Conservation (phyloP, 2,113 vertebrate species). For the Ictalurus furcatus region DNA sequence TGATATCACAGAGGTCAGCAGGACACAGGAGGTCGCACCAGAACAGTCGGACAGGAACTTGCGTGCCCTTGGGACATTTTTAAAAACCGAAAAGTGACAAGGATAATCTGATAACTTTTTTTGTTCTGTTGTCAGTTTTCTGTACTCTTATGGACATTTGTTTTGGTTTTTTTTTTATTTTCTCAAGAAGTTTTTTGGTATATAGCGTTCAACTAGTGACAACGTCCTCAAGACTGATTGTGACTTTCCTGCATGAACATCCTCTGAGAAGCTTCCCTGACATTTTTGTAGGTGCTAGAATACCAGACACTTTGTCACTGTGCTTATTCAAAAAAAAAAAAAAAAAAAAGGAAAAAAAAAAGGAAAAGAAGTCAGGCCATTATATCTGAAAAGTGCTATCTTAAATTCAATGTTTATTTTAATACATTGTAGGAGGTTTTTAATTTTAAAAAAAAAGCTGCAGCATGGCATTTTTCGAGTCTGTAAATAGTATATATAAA, state of each 20-base stretch:
- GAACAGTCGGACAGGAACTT: conserved; percentile 73
- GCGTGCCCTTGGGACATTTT: conserved; percentile 71
- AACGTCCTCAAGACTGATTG: conserved; percentile 80
- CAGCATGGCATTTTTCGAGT: conserved; percentile 96
- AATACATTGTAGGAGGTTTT: conserved; percentile 98
- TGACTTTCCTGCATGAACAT: conserved; percentile 91
- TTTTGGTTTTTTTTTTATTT: conserved; percentile 42
- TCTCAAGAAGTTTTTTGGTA: conserved; percentile 70
- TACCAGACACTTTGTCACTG: conserved; percentile 85
- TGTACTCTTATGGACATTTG: conserved; percentile 61
- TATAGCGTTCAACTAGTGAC: conserved; percentile 82
- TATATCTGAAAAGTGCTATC: conserved; percentile 93
- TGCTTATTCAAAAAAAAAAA: conserved; percentile 80
- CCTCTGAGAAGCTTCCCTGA: conserved; percentile 79
- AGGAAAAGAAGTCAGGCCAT: conserved; percentile 75
- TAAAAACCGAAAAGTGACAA: conserved; percentile 74
- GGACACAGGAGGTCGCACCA: conserved; percentile 78
- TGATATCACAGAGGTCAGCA: conserved; percentile 62
- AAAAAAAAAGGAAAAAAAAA: conserved; percentile 72
- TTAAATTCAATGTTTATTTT: conserved; percentile 98
- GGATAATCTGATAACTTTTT: conserved; percentile 81
- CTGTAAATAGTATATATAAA: conserved; percentile 98
- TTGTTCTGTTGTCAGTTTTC: conserved; percentile 63
- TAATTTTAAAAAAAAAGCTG: conserved; percentile 94
- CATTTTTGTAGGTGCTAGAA: conserved; percentile 90